These are phyloP conservation scores for Otus scops DNA, from an alignment of 2,797 vertebrate species.

Conservation along the genomic window DNA sequence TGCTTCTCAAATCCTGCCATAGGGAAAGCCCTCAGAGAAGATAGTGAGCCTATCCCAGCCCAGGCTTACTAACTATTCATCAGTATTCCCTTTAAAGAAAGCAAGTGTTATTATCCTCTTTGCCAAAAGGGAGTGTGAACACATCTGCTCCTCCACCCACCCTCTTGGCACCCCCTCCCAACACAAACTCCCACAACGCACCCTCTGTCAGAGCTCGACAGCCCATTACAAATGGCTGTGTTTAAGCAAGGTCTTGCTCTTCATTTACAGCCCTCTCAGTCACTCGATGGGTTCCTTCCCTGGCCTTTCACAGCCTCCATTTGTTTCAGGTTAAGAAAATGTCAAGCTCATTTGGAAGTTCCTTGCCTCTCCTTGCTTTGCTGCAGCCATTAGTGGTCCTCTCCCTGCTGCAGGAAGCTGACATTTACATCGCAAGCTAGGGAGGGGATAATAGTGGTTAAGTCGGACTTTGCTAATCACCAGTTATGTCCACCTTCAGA, in stretches of 20 bases:
- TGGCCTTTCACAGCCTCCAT: slow-evolving; percentile 8
- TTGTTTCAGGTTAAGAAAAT: slow-evolving; percentile 72
- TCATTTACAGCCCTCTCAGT: not conserved
- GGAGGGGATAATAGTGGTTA: slow-evolving; percentile 1
- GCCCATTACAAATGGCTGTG: not conserved
- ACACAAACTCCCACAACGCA: slow-evolving; percentile 1
- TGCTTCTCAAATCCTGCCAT: not conserved
- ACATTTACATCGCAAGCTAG: slow-evolving; percentile 47
- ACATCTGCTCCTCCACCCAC: slow-evolving; percentile 65
- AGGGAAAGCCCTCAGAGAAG: not conserved
- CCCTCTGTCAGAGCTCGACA: slow-evolving; percentile 4
- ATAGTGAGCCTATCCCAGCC: not conserved
- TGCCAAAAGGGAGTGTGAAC: slow-evolving; percentile 57
- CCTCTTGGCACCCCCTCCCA: slow-evolving; percentile 28
- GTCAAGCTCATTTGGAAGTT: slow-evolving; percentile 61
- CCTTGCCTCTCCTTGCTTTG: slow-evolving; percentile 1
- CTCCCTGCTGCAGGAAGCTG: slow-evolving; percentile 43
- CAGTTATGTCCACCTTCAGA: not conserved
- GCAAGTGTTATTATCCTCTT: slow-evolving; percentile 48
- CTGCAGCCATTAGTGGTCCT: not conserved
- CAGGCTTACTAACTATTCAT: slow-evolving; percentile 33
- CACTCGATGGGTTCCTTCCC: not conserved
- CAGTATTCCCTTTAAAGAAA: slow-evolving; percentile 47
- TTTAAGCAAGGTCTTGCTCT: not conserved
- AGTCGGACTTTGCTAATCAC: slow-evolving; percentile 19